Base-by-base conservation (phyloP, 2,888 invertebrate species). In the Ectropis crepuscularia region DNA sequence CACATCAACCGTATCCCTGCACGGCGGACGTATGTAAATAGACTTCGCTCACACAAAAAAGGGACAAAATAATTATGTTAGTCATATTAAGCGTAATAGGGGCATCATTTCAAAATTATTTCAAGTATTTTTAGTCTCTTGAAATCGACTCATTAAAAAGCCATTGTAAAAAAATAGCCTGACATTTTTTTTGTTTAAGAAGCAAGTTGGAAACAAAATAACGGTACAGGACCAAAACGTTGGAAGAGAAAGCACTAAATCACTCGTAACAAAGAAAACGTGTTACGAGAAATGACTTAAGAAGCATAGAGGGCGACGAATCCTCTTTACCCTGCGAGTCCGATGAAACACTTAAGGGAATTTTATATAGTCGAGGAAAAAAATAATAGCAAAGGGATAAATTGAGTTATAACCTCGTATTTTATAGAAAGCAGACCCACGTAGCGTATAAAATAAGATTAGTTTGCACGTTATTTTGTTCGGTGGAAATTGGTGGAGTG, bases 351-450 rank as follows among this genome's bases (percentile, higher is more conserved):
- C 67, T 68, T 53, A 47, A 48, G 63, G 61, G 62, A 68, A 62
- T 64, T 63, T 65, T 57, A 69, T 67, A 28, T 57, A 63, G 58
- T 54, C 42, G 48, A 58, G 57, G 59, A 61, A 57, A 62, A n/a
- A 68, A 61, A 57, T 53, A 67, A 74, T 65, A 69, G 59, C 54
- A 67, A 70, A 69, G 61, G 68, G 64, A 72, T 71, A 70, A 70
- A 72, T 69, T 75, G 74, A 77, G 72, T 77, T 76, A 78, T 67
- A 61, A 57, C 69, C 55, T 68, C 70, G 61, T 75, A 76, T 71
- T 73, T 78, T 74, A 72, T 67, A 61, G 47, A 57, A 64, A 63
- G 48, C 47, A 55, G 51, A 28, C 39, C 42, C 66, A 63, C 53
- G 61, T 66, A 61, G 41, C 48, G 51, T 65, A 54, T 63, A 54